Base-by-base conservation (phyloP, 53 echinoderm and acorn worm genomes). In the Paelopatides confundens region DNA sequence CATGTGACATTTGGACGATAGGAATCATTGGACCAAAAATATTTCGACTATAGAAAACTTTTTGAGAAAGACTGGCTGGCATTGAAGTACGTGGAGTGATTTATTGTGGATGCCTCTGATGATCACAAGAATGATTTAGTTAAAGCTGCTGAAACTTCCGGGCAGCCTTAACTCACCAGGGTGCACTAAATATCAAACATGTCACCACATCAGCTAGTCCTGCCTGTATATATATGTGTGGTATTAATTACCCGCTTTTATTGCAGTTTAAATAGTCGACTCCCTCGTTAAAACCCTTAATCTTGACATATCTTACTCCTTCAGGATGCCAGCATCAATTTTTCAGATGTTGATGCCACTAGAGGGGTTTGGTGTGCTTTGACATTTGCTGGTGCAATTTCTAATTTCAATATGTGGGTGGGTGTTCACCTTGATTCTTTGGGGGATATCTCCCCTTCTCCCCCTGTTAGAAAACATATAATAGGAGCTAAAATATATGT, bases 231-330 rank as follows among this genome's bases (percentile, higher is more conserved):
- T 14, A 14, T 58, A 58, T 58, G 58, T 23, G 14, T 74, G 74
- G 46, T 74, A 26, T 29, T 74, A 74, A 74, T 74, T 74, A 74
- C 10, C 74, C 74, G 7, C 5, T 23, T 43, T 39, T 39, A 43
- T 74, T 38, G 23, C 74, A 74, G 9, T 74, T 74, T 74, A 74
- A 74, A 38, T 74, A 74, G 24, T 36, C 35, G 40, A 40, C 24
- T 74, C 21, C 46, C 46, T 39, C 70, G 36, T 37, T 39, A 40
- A 36, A 74, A 33, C 10, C 27, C 40, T 40, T 27, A 40, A 40
- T 29, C n/a, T 35, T 9, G 1, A 14, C n/a, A 40, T 27, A 74
- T 74, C 40, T 27, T 27, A 17, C 74, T 29, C 46, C 47, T 27
- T 17, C 29, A 40, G 47, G 5, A 39, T 74, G 24, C 10, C 74